Percentiles rank a stretch among this genome's conserved stretches.
Conservation (phyloP, 2,797 vertebrate genomes). For the Buceros bicornis region DNA sequence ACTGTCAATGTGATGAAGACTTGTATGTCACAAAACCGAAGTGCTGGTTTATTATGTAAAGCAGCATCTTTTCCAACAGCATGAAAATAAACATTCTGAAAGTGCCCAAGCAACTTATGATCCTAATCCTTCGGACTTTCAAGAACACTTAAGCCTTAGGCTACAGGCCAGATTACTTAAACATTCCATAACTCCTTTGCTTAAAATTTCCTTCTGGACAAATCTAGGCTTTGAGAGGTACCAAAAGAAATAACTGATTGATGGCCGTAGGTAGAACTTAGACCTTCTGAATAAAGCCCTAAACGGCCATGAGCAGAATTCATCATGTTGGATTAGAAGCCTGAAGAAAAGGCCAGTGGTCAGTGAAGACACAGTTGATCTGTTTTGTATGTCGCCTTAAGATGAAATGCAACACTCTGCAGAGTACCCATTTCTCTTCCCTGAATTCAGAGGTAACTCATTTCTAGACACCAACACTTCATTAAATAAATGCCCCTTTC, state of each 20-base stretch:
- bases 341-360: neutral
- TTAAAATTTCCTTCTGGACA: neutral
- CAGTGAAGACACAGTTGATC: neutral
- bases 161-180: neutral
- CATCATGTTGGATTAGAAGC: neutral
- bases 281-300: neutral
- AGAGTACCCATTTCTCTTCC: neutral
- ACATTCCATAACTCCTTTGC: neutral
- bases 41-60: neutral
- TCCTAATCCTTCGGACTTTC: neutral
- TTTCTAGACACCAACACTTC: neutral
- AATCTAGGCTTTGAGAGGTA: neutral
- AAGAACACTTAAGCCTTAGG: neutral
- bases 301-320: neutral
- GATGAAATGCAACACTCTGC: neutral
- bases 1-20: neutral
- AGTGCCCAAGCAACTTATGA: neutral
- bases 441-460: neutral
- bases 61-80: neutral
- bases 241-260: neutral
- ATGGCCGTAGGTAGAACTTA: neutral
- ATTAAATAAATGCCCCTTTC: neutral
- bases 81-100: neutral
- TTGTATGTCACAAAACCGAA: neutral
- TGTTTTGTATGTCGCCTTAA: neutral